A percentile compares a stretch with the other conserved stretches of the same genome.
Evolutionary conservation across 2,888 invertebrate species (phyloP).

Genomic region (Tenthredo notha): DNA sequence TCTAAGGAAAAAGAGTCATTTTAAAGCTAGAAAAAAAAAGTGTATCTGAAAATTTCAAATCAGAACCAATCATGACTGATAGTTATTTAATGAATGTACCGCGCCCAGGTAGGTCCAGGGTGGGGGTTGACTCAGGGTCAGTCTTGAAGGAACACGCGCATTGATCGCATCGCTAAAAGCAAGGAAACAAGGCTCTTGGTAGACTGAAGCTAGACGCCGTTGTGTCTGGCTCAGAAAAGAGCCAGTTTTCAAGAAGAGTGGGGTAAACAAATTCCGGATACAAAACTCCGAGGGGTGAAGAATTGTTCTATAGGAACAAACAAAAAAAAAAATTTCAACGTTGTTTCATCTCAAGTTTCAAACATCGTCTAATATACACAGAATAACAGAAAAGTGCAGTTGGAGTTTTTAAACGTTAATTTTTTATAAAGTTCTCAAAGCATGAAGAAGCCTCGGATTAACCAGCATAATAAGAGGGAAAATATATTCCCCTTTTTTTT

Average conservation of each 20-base stretch:
- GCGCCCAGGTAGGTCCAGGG: slow-evolving; percentile 46
- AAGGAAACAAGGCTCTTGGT: slow-evolving; percentile 38
- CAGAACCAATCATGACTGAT: not conserved
- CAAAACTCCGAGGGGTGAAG: not conserved
- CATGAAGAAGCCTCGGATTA: not conserved
- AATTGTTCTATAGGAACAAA: not conserved
- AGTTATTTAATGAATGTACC: slow-evolving; percentile 40
- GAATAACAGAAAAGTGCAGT: not conserved
- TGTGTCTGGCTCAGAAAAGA: slow-evolving; percentile 31
- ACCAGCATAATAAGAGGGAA: not conserved
- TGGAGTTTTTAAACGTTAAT: not conserved
- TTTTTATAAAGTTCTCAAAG: not conserved
- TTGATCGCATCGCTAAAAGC: slow-evolving; percentile 51
- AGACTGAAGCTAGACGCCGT: slow-evolving; percentile 42
- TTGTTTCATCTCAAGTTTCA: not conserved
- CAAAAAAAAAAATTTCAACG: not conserved
- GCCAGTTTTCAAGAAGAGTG: not conserved
- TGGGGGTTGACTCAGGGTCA: slow-evolving; percentile 53
- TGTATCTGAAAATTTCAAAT: not conserved
- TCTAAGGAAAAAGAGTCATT: not conserved
- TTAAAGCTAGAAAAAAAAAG: not conserved
- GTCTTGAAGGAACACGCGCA: slow-evolving; percentile 50
- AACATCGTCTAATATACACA: not conserved
- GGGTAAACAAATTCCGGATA: not conserved
- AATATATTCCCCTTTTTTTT: not conserved